Conservation (phyloP, 1,140 invertebrate genomes). For the Drosophila ananassae region DNA sequence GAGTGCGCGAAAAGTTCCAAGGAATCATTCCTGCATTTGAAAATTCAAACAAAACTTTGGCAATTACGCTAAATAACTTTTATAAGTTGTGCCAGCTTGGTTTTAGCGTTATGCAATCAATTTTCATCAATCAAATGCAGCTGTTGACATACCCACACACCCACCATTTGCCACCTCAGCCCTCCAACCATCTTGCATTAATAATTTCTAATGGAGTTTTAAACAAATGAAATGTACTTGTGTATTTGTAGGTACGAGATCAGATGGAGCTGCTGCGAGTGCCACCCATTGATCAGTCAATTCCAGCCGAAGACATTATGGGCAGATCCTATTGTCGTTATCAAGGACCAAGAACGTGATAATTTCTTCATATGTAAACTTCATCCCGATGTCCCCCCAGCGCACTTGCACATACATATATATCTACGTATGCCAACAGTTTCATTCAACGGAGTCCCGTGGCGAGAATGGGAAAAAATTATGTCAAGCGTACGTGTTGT, state of each 20-base stretch:
- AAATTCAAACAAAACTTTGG: slow-evolving; percentile 65
- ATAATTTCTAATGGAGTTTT: slow-evolving; percentile 39
- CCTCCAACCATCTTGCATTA: slow-evolving; percentile 7
- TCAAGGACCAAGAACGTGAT: slow-evolving; percentile 84
- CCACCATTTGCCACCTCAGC: neutral
- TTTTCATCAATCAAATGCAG: slow-evolving; percentile 63
- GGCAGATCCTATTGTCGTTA: slow-evolving; percentile 84
- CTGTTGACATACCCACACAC: slow-evolving; percentile 19
- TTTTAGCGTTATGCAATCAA: slow-evolving; percentile 54
- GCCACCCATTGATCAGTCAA: slow-evolving; percentile 82
- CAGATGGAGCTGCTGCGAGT: slow-evolving; percentile 80
- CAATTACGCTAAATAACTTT: slow-evolving; percentile 52
- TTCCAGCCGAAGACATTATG: slow-evolving; percentile 84
- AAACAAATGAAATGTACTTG: slow-evolving; percentile 19
- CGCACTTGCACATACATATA: slow-evolving; percentile 4
- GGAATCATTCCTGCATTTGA: slow-evolving; percentile 57
- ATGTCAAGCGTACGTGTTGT: slow-evolving; percentile 75
- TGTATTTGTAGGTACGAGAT: slow-evolving; percentile 76
- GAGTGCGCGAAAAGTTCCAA: slow-evolving; percentile 29
- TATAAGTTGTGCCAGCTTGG: slow-evolving; percentile 49
- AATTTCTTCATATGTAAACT: slow-evolving; percentile 74
- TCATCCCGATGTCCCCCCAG: slow-evolving; percentile 18
- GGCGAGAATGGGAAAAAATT: slow-evolving; percentile 47
- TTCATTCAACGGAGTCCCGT: slow-evolving; percentile 14
- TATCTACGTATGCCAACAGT: slow-evolving; percentile 15